Conservation (phyloP, 2,113 vertebrate genomes). For the Gracilinanus agilis region DNA sequence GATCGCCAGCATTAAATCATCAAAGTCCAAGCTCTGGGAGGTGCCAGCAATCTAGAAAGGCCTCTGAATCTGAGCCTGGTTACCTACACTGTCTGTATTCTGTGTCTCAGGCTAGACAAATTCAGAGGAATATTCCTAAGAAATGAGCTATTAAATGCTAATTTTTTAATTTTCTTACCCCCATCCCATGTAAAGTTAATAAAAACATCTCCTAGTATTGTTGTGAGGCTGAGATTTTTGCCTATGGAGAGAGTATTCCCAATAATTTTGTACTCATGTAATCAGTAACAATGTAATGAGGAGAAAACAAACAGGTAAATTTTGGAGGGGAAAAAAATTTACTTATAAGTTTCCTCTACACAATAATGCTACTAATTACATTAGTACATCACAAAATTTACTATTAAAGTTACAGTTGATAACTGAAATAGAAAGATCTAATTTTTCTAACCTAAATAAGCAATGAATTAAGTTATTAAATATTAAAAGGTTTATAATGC, state of each 20-base stretch:
- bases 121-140: neutral
- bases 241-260: neutral
- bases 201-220: neutral
- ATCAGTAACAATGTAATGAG: neutral
- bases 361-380: neutral
- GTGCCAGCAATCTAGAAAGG: neutral
- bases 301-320: neutral
- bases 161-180: too few species aligned
- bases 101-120: neutral
- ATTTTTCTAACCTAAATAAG: constrained; percentile 28
- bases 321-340: neutral
- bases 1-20: neutral
- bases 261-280: neutral
- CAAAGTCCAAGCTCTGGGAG: neutral
- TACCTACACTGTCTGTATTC: neutral
- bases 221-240: neutral
- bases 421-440: constrained; percentile 24
- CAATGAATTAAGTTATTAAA: neutral
- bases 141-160: neutral
- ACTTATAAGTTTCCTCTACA: neutral
- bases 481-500: constrained; percentile 33
- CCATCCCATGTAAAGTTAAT: neutral
- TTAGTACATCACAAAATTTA: neutral
- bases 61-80: neutral
- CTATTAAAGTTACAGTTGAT: constrained; percentile 1